Conservation (phyloP, 2,113 vertebrate species). For the Neofelis nebulosa region DNA sequence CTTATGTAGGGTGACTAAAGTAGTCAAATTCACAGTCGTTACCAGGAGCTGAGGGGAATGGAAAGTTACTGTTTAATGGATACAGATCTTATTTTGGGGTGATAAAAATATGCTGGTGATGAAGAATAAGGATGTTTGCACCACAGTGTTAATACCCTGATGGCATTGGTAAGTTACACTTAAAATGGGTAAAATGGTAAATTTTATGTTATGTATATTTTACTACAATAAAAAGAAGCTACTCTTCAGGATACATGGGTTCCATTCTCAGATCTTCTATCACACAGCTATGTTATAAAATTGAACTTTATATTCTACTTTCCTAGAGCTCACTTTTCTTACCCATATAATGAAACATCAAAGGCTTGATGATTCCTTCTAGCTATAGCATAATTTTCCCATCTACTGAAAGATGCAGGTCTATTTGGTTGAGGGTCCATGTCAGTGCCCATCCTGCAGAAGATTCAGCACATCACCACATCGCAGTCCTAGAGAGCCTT, state of each 20-base stretch:
- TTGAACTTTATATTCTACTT: not conserved
- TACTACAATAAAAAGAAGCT: not conserved
- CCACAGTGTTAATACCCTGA: not conserved
- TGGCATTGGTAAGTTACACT: not conserved
- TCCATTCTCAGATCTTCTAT: not conserved
- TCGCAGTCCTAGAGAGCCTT: not conserved
- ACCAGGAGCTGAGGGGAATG: not conserved
- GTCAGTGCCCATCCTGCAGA: not conserved
- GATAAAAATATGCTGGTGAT: not conserved
- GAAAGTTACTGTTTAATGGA: not conserved
- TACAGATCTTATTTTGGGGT: not conserved
- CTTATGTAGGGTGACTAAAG: not conserved
- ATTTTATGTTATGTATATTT: not conserved
- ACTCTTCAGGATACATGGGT: not conserved
- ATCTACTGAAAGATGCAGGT: not conserved
- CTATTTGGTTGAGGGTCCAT: not conserved
- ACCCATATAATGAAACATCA: not conserved
- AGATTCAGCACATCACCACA: not conserved
- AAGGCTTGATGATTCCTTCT: not conserved
- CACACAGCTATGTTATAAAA: not conserved
- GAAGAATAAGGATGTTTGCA: not conserved
- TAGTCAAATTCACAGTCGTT: slow-evolving; percentile 1
- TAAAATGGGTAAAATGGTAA: not conserved
- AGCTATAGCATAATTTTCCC: not conserved
- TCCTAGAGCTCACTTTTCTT: not conserved